Conservation (phyloP, 2,113 vertebrate species). For the Echinops telfairi region DNA sequence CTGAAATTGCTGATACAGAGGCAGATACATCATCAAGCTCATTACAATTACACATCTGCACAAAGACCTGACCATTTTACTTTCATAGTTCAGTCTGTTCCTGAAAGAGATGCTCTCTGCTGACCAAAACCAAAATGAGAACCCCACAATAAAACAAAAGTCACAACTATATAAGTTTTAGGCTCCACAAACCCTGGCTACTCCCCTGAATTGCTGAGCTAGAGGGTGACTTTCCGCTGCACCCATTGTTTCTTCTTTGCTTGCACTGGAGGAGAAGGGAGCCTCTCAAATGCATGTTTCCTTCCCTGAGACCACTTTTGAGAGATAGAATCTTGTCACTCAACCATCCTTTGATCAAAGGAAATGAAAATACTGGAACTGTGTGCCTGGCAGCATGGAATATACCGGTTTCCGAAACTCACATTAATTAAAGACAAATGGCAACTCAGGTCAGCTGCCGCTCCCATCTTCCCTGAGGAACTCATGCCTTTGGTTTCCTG, state of each 20-base stretch:
- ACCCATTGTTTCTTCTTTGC: conserved; percentile 26
- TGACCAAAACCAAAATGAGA: neutral
- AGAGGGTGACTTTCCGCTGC: neutral
- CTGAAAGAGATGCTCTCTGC: neutral
- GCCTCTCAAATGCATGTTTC: neutral
- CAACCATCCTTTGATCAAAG: conserved; percentile 65
- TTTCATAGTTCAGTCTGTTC: neutral
- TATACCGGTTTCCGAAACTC: conserved; percentile 58
- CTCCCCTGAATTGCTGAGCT: neutral
- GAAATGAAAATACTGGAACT: conserved; percentile 56
- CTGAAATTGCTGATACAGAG: neutral
- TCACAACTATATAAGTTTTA: neutral
- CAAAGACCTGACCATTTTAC: neutral
- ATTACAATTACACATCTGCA: neutral
- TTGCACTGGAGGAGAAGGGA: neutral
- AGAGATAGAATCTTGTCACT: conserved; percentile 17
- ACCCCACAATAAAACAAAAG: neutral
- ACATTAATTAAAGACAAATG: conserved; percentile 64
- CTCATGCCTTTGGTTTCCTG: neutral
- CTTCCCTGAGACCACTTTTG: neutral
- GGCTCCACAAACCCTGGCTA: neutral
- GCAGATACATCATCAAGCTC: neutral
- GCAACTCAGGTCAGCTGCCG: neutral
- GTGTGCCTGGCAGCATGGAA: conserved; percentile 52
- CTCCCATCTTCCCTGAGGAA: neutral